These are phyloP conservation scores for Poecile atricapillus DNA, from an alignment of 2,113 vertebrate genomes.

Conservation along the genomic window DNA sequence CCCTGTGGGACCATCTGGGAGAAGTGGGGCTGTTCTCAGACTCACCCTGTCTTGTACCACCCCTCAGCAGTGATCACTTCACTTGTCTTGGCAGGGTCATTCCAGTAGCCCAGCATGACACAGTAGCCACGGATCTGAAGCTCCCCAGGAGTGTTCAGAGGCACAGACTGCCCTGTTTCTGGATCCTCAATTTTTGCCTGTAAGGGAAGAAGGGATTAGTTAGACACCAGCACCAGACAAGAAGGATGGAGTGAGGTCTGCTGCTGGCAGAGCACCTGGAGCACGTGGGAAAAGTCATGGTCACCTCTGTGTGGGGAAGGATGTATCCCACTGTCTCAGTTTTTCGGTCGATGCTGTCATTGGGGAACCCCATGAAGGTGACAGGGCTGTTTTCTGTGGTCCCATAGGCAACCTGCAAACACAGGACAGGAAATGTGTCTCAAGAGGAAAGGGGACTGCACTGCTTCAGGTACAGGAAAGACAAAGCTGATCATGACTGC, in stretches of 20 bases:
- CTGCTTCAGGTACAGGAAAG: background rate
- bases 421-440: background rate
- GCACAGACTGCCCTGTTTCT: constrained; percentile 56
- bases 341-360: constrained; percentile 77
- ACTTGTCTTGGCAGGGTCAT: constrained; percentile 74
- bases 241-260: background rate
- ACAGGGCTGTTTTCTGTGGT: constrained; percentile 96
- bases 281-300: background rate
- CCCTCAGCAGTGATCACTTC: constrained; percentile 75
- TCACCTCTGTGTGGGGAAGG: constrained; percentile 87
- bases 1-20: background rate
- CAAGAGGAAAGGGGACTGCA: background rate
- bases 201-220: background rate
- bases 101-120: constrained; percentile 93
- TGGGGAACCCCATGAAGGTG: constrained; percentile 80
- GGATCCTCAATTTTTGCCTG: constrained; percentile 87
- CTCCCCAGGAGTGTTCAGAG: constrained; percentile 82
- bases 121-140: constrained; percentile 87
- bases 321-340: constrained; percentile 80
- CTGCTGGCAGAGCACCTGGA: background rate
- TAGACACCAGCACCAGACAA: background rate
- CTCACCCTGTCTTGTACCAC: constrained; percentile 97
- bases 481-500: background rate
- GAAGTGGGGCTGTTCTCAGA: background rate
- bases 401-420: constrained; percentile 85